Base-by-base conservation (phyloP, 2,797 vertebrate genomes). In the Scarus forsteni region DNA sequence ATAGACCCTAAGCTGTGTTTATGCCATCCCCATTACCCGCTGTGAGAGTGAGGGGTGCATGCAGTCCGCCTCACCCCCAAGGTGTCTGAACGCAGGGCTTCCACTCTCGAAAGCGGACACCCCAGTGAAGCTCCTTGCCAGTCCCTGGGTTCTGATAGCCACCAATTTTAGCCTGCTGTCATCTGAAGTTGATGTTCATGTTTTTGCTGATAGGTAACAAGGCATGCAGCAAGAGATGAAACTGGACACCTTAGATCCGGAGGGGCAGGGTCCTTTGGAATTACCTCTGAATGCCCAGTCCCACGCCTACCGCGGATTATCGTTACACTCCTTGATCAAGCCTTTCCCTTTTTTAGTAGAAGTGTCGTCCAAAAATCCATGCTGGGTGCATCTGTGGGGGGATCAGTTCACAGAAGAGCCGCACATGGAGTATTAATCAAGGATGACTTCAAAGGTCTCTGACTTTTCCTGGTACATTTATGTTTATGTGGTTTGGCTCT, bases 161-260 rank as follows among this genome's bases (percentile, higher is more conserved):
- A 86, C 91, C 88, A 84, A 79, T 91, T 94, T 94, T 95, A 94
- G 92, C 89, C 81, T 16, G 79, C 87, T 89, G 92, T 92, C 92
- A 92, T 90, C 85, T 89, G 78, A 88, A 88, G 89, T 91, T 90
- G 92, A 91, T 89, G 87, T 84, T 73, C 92, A 81, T 92, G 90
- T 92, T 94, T 92, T 88, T 86, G 84, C 88, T 89, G 92, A 92
- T 89, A 79, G 85, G 83, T 85, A 79, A 85, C 64, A 45, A 68
- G 75, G 80, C 79, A 87, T 70, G 81, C 58, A 75, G 85, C 69
- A 34, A 86, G 77, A 83, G 62, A 62, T 80, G 91, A 93, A 91
- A 94, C 73, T 39, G 35, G 80, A 94, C 49, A 73, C 68, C 73
- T 75, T 60, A 83, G 79, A 92, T 93, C 91, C 75, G 56, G 81